These are phyloP conservation scores for Odobenus rosmarus DNA, from an alignment of 2,113 vertebrate species.

Conservation along the genomic window DNA sequence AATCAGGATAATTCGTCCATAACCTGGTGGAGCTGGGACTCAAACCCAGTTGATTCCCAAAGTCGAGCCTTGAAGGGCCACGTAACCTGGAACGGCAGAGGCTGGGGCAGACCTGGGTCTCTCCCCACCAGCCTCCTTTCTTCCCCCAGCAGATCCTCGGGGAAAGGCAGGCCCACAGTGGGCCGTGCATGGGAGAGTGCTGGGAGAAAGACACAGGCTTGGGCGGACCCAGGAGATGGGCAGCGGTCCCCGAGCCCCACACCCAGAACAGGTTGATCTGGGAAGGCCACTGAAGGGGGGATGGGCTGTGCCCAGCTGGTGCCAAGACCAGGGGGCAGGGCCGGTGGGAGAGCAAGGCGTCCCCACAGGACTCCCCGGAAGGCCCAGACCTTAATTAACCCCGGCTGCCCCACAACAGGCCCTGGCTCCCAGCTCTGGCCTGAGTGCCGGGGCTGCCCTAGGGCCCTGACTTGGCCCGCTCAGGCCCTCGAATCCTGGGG, in stretches of 20 bases:
- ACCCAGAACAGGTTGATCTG: constrained; percentile 76
- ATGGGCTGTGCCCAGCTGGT: constrained; percentile 32
- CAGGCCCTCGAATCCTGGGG: neutral
- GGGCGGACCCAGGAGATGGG: neutral
- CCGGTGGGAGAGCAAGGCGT: neutral
- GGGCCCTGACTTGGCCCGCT: neutral
- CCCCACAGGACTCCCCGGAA: constrained; percentile 1
- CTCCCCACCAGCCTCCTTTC: neutral
- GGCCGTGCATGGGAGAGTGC: neutral
- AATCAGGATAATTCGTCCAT: neutral
- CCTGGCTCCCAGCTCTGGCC: constrained; percentile 9
- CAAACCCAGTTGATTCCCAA: neutral
- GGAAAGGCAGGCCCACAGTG: neutral
- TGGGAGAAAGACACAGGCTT: constrained; percentile 15
- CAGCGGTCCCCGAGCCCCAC: constrained; percentile 59
- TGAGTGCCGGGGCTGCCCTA: neutral
- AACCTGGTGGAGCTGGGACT: neutral
- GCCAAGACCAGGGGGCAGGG: constrained; percentile 58
- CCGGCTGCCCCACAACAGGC: neutral
- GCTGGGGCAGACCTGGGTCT: neutral
- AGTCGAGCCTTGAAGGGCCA: neutral
- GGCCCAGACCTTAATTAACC: constrained; percentile 63
- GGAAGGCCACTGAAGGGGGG: constrained; percentile 51
- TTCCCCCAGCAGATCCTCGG: neutral
- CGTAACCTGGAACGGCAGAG: neutral